A percentile compares a stretch with the other conserved stretches of the same genome.
phyloP scores from a whole-genome alignment of 2,888 invertebrate genomes.

The Anagyrus pseudococci region DNA sequence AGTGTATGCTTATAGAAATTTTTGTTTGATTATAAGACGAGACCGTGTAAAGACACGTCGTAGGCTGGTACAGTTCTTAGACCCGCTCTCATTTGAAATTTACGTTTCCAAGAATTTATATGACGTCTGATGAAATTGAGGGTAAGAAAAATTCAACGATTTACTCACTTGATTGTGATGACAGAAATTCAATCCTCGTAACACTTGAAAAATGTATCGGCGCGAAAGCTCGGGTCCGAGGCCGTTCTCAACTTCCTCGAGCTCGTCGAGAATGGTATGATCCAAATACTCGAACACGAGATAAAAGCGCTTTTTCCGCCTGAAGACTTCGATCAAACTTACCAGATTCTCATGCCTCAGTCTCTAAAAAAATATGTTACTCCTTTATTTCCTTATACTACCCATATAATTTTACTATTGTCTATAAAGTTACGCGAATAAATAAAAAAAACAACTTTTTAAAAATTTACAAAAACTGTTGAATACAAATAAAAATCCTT shows the following conservation, averaged over 20 bases:
- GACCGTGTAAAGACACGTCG: too few species aligned
- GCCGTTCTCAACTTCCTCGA: slow-evolving; percentile 76
- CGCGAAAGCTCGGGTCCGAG: slow-evolving; percentile 77
- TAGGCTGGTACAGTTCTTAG: too few species aligned
- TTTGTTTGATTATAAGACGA: too few species aligned
- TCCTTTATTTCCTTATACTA: background rate
- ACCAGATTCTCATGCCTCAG: slow-evolving; percentile 88
- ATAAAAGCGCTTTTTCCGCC: slow-evolving; percentile 82
- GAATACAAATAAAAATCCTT: too few species aligned
- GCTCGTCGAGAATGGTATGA: slow-evolving; percentile 83
- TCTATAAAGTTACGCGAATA: background rate
- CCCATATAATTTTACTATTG: background rate
- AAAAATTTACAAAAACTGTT: background rate
- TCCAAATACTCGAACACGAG: slow-evolving; percentile 89
- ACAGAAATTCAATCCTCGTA: slow-evolving; percentile 82
- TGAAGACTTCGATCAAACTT: slow-evolving; percentile 87
- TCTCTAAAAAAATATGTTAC: slow-evolving; percentile 69
- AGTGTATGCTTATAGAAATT: too few species aligned
- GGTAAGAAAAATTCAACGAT: background rate
- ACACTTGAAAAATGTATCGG: slow-evolving; percentile 80
- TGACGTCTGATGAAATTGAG: background rate
- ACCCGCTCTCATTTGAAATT: too few species aligned
- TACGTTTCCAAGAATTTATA: too few species aligned
- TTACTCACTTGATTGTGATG: slow-evolving; percentile 80
- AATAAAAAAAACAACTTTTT: slow-evolving; percentile 8